Conservation (phyloP, 2,888 invertebrate genomes). For the Danaus chrysippus region DNA sequence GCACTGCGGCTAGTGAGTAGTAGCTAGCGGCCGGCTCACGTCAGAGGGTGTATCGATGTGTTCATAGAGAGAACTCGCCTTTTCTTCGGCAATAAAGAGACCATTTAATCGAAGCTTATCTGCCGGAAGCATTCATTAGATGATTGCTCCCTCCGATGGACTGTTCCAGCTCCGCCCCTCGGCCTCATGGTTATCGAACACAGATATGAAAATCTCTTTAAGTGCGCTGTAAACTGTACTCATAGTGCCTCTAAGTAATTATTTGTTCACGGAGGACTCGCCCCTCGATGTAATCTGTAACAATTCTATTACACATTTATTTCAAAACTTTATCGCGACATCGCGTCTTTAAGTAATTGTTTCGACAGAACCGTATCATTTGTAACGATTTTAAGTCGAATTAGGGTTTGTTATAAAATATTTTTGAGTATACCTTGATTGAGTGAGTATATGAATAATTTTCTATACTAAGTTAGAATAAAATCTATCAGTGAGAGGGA, state of each 20-base stretch:
- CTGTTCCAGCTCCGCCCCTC: constrained; percentile 57
- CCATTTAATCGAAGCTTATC: constrained; percentile 79
- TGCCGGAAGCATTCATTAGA: constrained; percentile 79
- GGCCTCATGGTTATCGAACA: constrained; percentile 23
- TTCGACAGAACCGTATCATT: no score
- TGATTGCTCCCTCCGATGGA: constrained; percentile 76
- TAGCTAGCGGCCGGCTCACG: constrained; percentile 15
- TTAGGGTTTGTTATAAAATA: no score
- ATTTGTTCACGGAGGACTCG: background rate
- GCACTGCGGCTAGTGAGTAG: constrained; percentile 9
- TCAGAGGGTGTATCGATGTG: constrained; percentile 62
- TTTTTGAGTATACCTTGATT: no score
- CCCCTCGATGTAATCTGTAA: no score
- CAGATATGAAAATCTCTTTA: constrained; percentile 22
- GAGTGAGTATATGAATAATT: no score
- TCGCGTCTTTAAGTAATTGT: no score
- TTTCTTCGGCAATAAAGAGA: constrained; percentile 75
- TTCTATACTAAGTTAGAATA: background rate
- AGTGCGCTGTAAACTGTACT: constrained; percentile 6
- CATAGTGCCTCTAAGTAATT: constrained; percentile 1
- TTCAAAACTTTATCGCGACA: no score
- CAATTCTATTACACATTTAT: no score
- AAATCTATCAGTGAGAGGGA: constrained; percentile 17
- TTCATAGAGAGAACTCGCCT: constrained; percentile 74
- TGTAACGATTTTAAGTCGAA: no score